Percentiles rank a stretch among this genome's conserved stretches.
Conservation (phyloP, 2,113 vertebrate species). For the Etia nguti region DNA sequence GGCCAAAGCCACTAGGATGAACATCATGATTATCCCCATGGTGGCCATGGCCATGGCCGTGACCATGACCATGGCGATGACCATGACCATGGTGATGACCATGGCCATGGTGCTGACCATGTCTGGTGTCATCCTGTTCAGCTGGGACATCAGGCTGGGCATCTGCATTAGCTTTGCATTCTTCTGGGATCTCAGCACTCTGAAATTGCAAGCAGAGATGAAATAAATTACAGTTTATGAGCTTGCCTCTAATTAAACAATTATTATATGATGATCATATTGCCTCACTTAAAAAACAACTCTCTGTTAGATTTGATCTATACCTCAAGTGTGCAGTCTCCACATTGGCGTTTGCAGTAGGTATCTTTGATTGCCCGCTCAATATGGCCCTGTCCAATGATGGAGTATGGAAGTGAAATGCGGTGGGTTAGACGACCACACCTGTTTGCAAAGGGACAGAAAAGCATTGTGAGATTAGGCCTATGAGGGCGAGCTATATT, state of each 20-base stretch:
- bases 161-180: constrained; percentile 39
- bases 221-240: neutral
- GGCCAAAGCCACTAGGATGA: neutral
- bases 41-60: neutral
- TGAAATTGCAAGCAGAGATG: neutral
- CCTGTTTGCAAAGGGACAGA: constrained; percentile 61
- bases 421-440: constrained; percentile 87
- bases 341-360: constrained; percentile 84
- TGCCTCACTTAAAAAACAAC: neutral
- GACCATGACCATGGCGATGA: neutral
- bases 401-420: constrained; percentile 82
- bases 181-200: constrained; percentile 34
- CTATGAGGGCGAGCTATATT: neutral
- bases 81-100: neutral
- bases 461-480: neutral
- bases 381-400: constrained; percentile 78
- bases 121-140: constrained; percentile 11
- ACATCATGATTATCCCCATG: neutral
- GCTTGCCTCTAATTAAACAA: neutral
- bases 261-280: neutral
- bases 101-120: neutral
- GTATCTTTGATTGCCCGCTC: constrained; percentile 82
- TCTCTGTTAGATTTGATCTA: neutral
- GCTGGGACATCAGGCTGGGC: constrained; percentile 17
- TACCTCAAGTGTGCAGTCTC: constrained; percentile 82